A percentile compares a stretch with the other conserved stretches of the same genome.
Conservation (phyloP, 2,113 vertebrate species). For the Thymallus thymallus region DNA sequence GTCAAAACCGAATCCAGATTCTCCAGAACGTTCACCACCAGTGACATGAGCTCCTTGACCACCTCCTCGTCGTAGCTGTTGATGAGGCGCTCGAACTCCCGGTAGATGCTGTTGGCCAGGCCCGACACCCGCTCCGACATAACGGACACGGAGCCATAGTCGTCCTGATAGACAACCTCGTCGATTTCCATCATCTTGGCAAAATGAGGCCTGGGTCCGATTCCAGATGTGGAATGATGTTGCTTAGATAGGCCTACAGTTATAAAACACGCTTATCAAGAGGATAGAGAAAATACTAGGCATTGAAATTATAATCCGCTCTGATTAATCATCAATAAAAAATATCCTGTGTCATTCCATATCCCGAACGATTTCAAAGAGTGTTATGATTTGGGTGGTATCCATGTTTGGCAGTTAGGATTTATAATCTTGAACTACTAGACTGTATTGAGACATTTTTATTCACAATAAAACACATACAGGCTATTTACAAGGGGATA, state of each 20-base stretch:
- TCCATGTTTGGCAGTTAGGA: neutral
- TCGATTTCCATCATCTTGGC: constrained; percentile 93
- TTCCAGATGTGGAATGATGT: constrained; percentile 34
- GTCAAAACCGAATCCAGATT: constrained; percentile 94
- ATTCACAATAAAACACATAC: neutral
- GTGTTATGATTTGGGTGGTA: neutral
- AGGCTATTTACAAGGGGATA: constrained; percentile 16
- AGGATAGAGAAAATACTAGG: neutral
- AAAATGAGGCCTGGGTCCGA: constrained; percentile 10
- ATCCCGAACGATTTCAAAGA: neutral
- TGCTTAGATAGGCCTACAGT: constrained; percentile 7
- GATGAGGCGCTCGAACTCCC: constrained; percentile 98
- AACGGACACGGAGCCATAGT: constrained; percentile 93
- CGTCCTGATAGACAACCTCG: constrained; percentile 95
- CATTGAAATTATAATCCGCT: neutral
- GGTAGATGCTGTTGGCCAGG: constrained; percentile 94
- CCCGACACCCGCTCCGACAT: constrained; percentile 98
- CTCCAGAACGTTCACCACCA: constrained; percentile 95
- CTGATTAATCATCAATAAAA: neutral
- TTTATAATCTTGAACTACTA: constrained; percentile 48
- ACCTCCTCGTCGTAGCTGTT: constrained; percentile 96
- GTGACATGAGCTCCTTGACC: constrained; percentile 96
- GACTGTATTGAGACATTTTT: constrained; percentile 1
- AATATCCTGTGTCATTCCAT: neutral
- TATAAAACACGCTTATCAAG: neutral